Evolutionary conservation across 2,113 vertebrate genomes (phyloP).

Genomic region (Thamnophis sirtalis): DNA sequence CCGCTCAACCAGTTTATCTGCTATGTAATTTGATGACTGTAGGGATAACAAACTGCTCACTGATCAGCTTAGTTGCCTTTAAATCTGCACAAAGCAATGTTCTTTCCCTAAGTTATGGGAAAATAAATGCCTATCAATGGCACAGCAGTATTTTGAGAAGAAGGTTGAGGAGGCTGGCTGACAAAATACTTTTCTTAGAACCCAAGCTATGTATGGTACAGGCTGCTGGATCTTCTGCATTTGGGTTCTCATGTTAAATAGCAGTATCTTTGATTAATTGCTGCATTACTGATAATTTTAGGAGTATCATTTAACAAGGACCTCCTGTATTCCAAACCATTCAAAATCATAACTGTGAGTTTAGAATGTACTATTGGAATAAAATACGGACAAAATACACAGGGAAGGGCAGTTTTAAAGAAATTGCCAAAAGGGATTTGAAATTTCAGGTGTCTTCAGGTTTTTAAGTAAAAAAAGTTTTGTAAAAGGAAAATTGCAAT

Average conservation of each 20-base stretch:
- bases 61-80: background rate
- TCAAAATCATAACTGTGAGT: background rate
- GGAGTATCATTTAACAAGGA: background rate
- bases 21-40: constrained; percentile 22
- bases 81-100: background rate
- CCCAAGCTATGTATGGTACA: background rate
- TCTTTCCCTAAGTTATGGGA: background rate
- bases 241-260: background rate
- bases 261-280: background rate
- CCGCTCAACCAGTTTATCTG: constrained; percentile 43
- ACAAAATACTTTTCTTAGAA: background rate
- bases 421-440: background rate
- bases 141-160: background rate
- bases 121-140: background rate
- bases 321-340: background rate
- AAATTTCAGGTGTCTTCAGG: background rate
- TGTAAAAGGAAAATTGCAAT: background rate
- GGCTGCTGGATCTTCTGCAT: background rate
- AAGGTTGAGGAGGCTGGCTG: background rate
- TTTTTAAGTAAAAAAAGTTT: background rate
- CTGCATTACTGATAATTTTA: background rate
- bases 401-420: background rate
- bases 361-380: background rate
- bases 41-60: background rate
- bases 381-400: background rate